These are phyloP conservation scores for Ichneumoninae sp. DNA, from an alignment of 2,888 invertebrate genomes.

Conservation along the genomic window DNA sequence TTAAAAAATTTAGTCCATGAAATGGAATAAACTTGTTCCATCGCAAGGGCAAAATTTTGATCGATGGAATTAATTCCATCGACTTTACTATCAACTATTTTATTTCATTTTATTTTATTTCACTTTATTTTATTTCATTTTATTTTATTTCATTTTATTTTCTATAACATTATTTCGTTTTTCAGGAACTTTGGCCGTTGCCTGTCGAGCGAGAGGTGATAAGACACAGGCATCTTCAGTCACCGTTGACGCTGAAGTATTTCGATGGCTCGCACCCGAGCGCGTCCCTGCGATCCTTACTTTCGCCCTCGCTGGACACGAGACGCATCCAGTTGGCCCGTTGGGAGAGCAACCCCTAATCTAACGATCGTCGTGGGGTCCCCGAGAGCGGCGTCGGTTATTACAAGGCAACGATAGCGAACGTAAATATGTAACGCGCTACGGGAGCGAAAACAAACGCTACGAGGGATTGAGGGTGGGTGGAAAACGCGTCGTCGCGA, in stretches of 20 bases:
- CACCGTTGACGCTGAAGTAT: constrained; percentile 87
- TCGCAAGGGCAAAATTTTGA: too few relatives aligned
- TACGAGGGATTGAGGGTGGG: constrained; percentile 25
- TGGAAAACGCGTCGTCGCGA: background rate
- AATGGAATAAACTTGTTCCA: too few relatives aligned
- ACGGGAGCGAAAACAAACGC: constrained; percentile 21
- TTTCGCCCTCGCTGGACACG: constrained; percentile 86
- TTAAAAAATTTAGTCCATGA: too few relatives aligned
- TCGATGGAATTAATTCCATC: too few relatives aligned
- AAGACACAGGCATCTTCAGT: constrained; percentile 88
- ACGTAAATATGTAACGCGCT: constrained; percentile 13
- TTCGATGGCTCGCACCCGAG: constrained; percentile 85
- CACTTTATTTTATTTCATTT: too few relatives aligned
- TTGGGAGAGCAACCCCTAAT: constrained; percentile 82
- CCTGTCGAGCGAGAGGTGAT: constrained; percentile 89
- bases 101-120: too few relatives aligned
- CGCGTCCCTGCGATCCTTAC: constrained; percentile 86
- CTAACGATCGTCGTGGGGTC: constrained; percentile 37
- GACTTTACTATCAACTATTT: background rate
- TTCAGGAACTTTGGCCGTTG: constrained; percentile 86
- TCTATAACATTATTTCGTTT: background rate
- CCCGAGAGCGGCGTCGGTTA: constrained; percentile 11
- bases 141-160: constrained; percentile 7
- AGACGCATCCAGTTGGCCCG: constrained; percentile 83
- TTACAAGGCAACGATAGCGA: constrained; percentile 17